Base-by-base conservation (phyloP, 2,113 vertebrate species). In the Thalassoma bifasciatum region DNA sequence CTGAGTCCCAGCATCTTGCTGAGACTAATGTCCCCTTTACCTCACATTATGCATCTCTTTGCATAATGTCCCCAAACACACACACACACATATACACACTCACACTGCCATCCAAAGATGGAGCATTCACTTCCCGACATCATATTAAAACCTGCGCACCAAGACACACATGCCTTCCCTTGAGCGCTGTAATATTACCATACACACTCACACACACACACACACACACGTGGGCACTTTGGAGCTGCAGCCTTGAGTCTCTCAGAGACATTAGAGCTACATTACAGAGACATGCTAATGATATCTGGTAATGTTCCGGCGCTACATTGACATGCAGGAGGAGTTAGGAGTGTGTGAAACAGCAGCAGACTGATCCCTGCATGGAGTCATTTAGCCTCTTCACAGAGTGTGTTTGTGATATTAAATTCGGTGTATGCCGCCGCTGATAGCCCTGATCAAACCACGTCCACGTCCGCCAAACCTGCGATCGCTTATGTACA, bases 21-120 rank as follows among this genome's bases (percentile, higher is more conserved):
- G 80, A 59, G 73, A 80, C 79, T 87, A 84, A 90, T 87, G 86
- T 61, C 52, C 67, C 81, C 72, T 87, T 89, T 82, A 77, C 67
- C 64, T 85, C 79, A 69, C 72, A 86, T 85, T 87, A 86, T 84
- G 77, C 84, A 51, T 63, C 74, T 66, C 72, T 89, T 90, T 83
- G 85, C 84, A 88, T 90, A 86, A 90, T 89, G 66, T 73, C 1
- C 73, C 56, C 65, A n/a, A 19, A 16, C 44, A 47, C 66, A 50
- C 79, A 66, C 82, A 64, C 52, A 17, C 58, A n/a, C n/a, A n/a
- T n/a, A n/a, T n/a, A n/a, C n/a, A 61, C 62, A 56, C 76, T 73
- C 74, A 54, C 53, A 8, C 66, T 11, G 36, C 36, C 79, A 73
- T 66, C 53, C 44, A 63, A 65, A 79, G 79, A 83, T 44, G 62